Evolutionary conservation across 2,888 invertebrate genomes (phyloP).

Genomic region (Lamellibrachia columna): DNA sequence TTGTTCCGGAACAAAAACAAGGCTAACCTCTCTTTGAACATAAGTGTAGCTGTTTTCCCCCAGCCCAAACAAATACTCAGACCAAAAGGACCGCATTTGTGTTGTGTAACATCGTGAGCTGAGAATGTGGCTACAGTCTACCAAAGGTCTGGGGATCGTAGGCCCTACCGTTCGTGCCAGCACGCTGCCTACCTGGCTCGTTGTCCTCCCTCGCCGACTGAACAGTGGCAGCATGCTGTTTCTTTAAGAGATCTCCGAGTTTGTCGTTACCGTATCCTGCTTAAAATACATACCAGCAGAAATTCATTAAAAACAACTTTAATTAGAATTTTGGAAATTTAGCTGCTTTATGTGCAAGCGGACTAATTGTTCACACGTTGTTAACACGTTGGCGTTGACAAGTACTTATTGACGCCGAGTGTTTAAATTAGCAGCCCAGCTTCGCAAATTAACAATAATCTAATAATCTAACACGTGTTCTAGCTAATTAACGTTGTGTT

Average conservation of each 20-base stretch:
- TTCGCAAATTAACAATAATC: background rate
- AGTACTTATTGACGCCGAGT: background rate
- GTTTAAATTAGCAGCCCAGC: background rate
- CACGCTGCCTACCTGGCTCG: background rate
- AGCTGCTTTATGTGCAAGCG: too few species aligned
- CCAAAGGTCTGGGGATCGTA: background rate
- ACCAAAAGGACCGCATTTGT: background rate
- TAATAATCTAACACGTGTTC: background rate
- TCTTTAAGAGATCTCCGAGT: too few species aligned
- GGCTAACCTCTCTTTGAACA: background rate
- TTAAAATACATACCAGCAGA: too few species aligned
- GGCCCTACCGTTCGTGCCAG: background rate
- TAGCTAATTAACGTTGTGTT: too few species aligned
- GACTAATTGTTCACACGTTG: background rate
- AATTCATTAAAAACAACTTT: too few species aligned
- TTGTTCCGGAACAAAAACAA: background rate
- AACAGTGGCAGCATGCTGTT: too few species aligned
- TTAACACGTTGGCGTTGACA: background rate
- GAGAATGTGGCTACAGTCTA: background rate
- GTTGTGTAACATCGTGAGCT: background rate
- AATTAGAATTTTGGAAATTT: too few species aligned
- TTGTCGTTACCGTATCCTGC: too few species aligned
- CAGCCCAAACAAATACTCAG: background rate
- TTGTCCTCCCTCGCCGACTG: too few species aligned
- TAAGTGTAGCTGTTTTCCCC: background rate